These are phyloP conservation scores for Drosophila jambulina DNA, from an alignment of 1,140 invertebrate genomes.

Conservation along the genomic window DNA sequence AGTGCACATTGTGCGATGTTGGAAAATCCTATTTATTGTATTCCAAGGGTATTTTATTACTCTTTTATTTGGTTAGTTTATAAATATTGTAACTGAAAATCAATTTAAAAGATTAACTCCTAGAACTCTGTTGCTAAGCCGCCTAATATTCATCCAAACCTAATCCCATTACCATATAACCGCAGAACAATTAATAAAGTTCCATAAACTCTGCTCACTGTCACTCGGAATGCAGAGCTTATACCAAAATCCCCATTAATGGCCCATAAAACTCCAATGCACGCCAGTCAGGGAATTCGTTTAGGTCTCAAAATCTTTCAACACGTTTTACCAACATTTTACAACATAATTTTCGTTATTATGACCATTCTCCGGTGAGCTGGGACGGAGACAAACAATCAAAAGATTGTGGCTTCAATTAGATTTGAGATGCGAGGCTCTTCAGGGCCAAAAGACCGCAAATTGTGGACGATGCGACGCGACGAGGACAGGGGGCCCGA, in stretches of 20 bases:
- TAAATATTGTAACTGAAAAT: background rate
- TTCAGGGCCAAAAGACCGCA: constrained; percentile 32
- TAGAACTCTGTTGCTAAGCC: background rate
- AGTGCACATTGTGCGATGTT: constrained; percentile 45
- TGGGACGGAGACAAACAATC: constrained; percentile 64
- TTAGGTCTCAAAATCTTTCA: constrained; percentile 58
- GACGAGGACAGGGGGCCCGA: constrained; percentile 1
- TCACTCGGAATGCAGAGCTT: background rate
- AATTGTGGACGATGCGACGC: constrained; percentile 31
- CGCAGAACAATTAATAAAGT: constrained; percentile 16
- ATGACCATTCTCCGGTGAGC: constrained; percentile 29
- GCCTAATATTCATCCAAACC: background rate
- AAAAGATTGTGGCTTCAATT: constrained; percentile 72
- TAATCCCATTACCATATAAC: constrained; percentile 18
- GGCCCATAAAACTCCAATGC: constrained; percentile 50
- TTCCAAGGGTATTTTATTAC: background rate
- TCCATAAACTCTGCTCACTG: constrained; percentile 11
- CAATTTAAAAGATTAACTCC: background rate
- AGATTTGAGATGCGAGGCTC: constrained; percentile 52
- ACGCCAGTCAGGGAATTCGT: constrained; percentile 44
- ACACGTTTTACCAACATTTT: constrained; percentile 74
- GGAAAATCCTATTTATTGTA: background rate
- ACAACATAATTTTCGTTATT: constrained; percentile 76
- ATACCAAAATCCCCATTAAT: constrained; percentile 41
- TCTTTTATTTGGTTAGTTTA: background rate